phyloP scores from a whole-genome alignment of 2,888 invertebrate genomes.

The Pocota personata region DNA sequence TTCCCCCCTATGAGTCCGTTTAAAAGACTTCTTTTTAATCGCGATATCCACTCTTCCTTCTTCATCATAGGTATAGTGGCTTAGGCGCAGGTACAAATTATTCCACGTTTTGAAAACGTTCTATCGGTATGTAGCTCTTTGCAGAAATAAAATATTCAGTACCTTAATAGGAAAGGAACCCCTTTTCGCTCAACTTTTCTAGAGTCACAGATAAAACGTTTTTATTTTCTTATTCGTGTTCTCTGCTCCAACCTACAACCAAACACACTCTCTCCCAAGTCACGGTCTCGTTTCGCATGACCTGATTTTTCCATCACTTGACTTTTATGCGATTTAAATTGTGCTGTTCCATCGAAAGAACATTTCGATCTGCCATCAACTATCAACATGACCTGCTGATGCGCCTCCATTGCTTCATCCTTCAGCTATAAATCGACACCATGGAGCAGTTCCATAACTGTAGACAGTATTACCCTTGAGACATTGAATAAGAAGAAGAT shows the following conservation, averaged over 20 bases:
- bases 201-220: conserved; percentile 20
- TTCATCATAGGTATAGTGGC: background rate
- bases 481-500: background rate
- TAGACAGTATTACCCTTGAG: conserved; percentile 22
- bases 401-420: conserved; percentile 22
- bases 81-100: background rate
- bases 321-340: conserved; percentile 49
- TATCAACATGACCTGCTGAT: conserved; percentile 21
- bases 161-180: background rate
- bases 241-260: background rate
- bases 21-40: background rate
- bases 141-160: conserved; percentile 35
- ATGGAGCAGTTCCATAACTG: background rate
- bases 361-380: conserved; percentile 46
- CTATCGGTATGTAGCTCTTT: background rate
- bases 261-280: background rate
- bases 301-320: conserved; percentile 5
- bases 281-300: background rate
- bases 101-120: background rate
- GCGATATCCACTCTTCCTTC: background rate
- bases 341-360: conserved; percentile 31
- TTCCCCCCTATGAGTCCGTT: background rate
- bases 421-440: conserved; percentile 20
- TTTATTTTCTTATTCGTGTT: background rate
- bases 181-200: conserved; percentile 12